Conservation (phyloP, 2,113 vertebrate genomes). For the Bothrops jararaca region DNA sequence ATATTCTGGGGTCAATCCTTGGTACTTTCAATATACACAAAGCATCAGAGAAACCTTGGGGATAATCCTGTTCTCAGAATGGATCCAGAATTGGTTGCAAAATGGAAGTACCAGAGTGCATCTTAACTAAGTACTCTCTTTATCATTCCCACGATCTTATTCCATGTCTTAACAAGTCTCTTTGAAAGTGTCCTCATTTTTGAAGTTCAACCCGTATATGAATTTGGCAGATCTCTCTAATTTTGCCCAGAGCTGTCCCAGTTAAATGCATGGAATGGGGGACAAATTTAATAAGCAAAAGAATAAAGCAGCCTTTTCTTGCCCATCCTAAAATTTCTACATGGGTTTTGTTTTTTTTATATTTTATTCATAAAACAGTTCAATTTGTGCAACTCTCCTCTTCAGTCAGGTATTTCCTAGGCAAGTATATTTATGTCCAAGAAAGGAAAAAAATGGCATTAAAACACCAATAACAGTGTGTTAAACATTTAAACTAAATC, state of each 20-base stretch:
- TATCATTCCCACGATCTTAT: background rate
- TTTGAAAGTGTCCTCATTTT: background rate
- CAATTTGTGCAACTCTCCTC: background rate
- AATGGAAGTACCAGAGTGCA: background rate
- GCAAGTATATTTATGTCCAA: background rate
- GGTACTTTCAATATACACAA: background rate
- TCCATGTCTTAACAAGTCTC: background rate
- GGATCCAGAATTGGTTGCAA: background rate
- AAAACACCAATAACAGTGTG: background rate
- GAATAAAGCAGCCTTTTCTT: background rate
- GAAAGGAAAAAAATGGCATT: background rate
- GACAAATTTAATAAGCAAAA: background rate
- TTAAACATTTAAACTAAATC: background rate
- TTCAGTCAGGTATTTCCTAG: background rate
- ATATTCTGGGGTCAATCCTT: background rate
- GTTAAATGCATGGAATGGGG: background rate
- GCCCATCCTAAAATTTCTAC: background rate
- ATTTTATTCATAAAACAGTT: background rate
- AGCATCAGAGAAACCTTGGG: background rate
- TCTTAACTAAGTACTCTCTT: background rate
- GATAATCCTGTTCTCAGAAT: background rate
- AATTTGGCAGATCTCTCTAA: background rate
- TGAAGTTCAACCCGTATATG: background rate
- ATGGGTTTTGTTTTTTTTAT: background rate
- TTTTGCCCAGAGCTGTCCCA: background rate